phyloP scores from a whole-genome alignment of 2,113 vertebrate species.

The Forbesichthys agassizii region DNA sequence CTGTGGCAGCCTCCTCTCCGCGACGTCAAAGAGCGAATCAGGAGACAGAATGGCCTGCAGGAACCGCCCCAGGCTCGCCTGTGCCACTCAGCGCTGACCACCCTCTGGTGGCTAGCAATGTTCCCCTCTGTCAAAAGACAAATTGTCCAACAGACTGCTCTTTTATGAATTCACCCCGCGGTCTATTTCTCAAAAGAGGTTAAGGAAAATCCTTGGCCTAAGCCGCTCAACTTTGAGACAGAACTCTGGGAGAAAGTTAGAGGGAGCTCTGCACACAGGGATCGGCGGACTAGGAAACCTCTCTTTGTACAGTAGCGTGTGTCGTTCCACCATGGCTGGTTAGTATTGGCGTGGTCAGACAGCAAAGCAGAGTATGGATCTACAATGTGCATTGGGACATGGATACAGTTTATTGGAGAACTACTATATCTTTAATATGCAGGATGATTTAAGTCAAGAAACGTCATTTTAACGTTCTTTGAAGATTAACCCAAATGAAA shows the following conservation, averaged over 20 bases:
- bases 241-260: slow-evolving; percentile 67
- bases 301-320: slow-evolving; percentile 4
- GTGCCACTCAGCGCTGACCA: slow-evolving; percentile 78
- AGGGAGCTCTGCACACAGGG: slow-evolving; percentile 31
- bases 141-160: slow-evolving; percentile 82
- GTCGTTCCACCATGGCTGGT: slow-evolving; percentile 16
- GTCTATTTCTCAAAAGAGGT: slow-evolving; percentile 78
- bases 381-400: neutral
- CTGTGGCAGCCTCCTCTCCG: slow-evolving; percentile 50
- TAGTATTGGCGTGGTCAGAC: slow-evolving; percentile 22
- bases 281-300: slow-evolving; percentile 11
- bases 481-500: too few species aligned
- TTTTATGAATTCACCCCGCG: slow-evolving; percentile 83
- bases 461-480: too few species aligned
- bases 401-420: too few species aligned
- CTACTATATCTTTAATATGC: too few species aligned
- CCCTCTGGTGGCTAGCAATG: slow-evolving; percentile 82
- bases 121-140: slow-evolving; percentile 92
- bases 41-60: slow-evolving; percentile 83
- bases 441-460: too few species aligned
- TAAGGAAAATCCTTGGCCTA: slow-evolving; percentile 84
- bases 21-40: slow-evolving; percentile 72
- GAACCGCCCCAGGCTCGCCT: slow-evolving; percentile 85
- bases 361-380: neutral
- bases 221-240: slow-evolving; percentile 76